Evolutionary conservation across 2,797 vertebrate species (phyloP).

Genomic region (Sparidentex hasta): DNA sequence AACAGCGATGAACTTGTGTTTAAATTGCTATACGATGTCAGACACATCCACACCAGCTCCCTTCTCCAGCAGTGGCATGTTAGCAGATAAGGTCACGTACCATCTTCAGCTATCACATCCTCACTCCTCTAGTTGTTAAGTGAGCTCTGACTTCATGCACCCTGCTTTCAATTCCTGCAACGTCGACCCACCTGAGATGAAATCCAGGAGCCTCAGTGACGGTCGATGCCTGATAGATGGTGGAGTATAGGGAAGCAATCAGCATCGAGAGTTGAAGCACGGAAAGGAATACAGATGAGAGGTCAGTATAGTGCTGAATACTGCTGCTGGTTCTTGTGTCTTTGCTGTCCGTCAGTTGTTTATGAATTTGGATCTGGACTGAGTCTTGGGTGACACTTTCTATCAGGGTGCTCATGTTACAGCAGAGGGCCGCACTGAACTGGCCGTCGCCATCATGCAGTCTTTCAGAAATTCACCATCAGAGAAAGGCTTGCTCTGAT

Average conservation of each 20-base stretch:
- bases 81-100: neutral
- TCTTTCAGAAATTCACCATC: no score
- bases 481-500: no score
- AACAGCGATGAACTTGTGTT: neutral
- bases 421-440: no score
- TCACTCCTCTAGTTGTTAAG: neutral
- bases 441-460: no score
- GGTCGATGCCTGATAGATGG: conserved; percentile 20
- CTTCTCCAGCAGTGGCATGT: neutral
- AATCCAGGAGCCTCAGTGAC: conserved; percentile 34
- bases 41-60: neutral
- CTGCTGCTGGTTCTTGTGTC: neutral
- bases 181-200: conserved; percentile 14
- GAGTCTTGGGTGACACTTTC: neutral
- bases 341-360: neutral
- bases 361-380: neutral
- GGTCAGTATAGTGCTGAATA: neutral
- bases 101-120: neutral
- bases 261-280: neutral
- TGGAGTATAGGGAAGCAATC: neutral
- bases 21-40: neutral
- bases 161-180: conserved; percentile 39
- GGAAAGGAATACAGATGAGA: conserved; percentile 14
- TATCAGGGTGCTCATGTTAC: no score
- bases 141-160: conserved; percentile 29